These are phyloP conservation scores for Myiozetetes cayanensis DNA, from an alignment of 2,113 vertebrate genomes.

Conservation along the genomic window DNA sequence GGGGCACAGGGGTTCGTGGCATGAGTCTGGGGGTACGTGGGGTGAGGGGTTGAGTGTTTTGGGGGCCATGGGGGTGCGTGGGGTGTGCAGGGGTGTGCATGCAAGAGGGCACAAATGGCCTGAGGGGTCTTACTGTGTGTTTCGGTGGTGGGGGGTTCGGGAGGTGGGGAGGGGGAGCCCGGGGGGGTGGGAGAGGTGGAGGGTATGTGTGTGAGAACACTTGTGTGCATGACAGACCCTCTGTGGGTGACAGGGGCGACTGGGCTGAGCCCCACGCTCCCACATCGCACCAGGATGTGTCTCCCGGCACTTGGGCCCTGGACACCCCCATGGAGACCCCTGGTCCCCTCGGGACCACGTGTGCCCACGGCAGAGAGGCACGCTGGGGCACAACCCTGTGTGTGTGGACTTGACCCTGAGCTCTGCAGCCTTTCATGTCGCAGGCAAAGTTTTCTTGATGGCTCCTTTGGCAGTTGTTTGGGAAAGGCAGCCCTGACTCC, in stretches of 20 bases:
- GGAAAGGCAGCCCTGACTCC: not conserved
- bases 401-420: fast-evolving
- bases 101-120: no score
- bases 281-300: fast-evolving
- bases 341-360: fast-evolving
- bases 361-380: not conserved
- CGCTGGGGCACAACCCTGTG: fast-evolving
- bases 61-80: not conserved
- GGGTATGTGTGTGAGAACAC: no score
- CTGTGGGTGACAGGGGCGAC: fast-evolving
- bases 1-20: not conserved
- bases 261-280: fast-evolving
- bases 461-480: not conserved
- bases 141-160: not conserved
- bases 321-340: fast-evolving
- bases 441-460: not conserved
- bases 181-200: not conserved
- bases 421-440: fast-evolving
- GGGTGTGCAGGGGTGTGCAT: no score
- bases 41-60: no score
- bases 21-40: no score
- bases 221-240: not conserved
- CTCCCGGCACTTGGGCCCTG: not conserved
- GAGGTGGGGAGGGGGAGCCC: not conserved
- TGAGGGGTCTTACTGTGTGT: not conserved